A percentile compares a stretch with the other conserved stretches of the same genome.
phyloP scores from a whole-genome alignment of 2,888 invertebrate species.

The Trimorus sp. region DNA sequence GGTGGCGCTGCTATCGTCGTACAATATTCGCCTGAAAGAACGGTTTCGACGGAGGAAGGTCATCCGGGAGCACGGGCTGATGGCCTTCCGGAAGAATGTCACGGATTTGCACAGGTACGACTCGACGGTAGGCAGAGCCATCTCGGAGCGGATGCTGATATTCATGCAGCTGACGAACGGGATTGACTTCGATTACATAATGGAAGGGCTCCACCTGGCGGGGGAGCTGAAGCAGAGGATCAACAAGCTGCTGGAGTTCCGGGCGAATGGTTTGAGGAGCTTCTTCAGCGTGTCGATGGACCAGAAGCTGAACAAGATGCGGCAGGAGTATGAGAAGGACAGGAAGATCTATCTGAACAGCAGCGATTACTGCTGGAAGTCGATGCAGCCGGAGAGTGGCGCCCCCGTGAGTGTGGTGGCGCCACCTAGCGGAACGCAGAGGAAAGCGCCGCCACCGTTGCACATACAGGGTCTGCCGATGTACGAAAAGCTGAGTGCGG shows the following conservation, averaged over 20 bases:
- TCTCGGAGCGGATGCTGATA: conserved; percentile 85
- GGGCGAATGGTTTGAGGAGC: conserved; percentile 87
- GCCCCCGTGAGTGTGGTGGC: conserved; percentile 58
- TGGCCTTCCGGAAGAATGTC: conserved; percentile 87
- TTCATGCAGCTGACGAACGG: conserved; percentile 90
- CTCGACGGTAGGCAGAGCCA: conserved; percentile 83
- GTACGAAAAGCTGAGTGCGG: conserved; percentile 87
- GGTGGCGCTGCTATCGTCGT: conserved; percentile 87
- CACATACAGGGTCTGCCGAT: conserved; percentile 89
- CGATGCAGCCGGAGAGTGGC: conserved; percentile 68
- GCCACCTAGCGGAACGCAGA: conserved; percentile 71
- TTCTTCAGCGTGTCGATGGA: conserved; percentile 86
- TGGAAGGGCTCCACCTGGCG: conserved; percentile 89
- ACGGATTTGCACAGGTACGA: conserved; percentile 89
- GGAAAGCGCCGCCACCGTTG: conserved; percentile 82
- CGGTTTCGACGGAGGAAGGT: conserved; percentile 88
- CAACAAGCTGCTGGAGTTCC: conserved; percentile 85
- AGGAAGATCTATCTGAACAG: conserved; percentile 78
- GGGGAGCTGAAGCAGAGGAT: conserved; percentile 86
- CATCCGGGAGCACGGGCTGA: conserved; percentile 90
- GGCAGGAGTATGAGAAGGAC: conserved; percentile 83
- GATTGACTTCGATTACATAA: conserved; percentile 88
- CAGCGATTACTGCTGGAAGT: conserved; percentile 77
- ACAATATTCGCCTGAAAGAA: conserved; percentile 89
- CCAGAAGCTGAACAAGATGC: conserved; percentile 85